Percentiles rank a stretch among this genome's conserved stretches.
Evolutionary conservation across 30 jellyfish, hydroid and myxozoan genomes (phyloP).

Genomic region (Cassiopea andromeda): DNA sequence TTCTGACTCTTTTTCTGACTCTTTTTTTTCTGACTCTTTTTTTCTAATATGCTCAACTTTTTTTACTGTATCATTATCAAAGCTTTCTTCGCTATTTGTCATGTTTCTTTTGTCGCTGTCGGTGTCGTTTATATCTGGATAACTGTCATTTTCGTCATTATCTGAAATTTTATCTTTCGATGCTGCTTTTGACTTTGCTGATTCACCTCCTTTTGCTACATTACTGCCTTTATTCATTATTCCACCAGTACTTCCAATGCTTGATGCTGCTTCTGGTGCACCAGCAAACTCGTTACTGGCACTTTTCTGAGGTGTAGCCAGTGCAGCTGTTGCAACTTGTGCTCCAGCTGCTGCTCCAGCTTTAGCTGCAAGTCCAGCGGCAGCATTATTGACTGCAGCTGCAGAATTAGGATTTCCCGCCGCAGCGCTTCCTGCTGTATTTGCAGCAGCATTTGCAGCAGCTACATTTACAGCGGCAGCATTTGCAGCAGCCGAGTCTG

Average conservation of each 20-base stretch:
- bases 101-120: constrained; percentile 43
- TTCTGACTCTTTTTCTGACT: constrained; percentile 21
- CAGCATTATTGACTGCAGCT: constrained; percentile 20
- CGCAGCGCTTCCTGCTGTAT: constrained; percentile 19
- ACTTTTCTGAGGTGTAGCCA: constrained; percentile 22
- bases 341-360: constrained; percentile 16
- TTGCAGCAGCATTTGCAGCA: constrained; percentile 16
- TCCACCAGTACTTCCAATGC: constrained; percentile 49
- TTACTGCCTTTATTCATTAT: constrained; percentile 42
- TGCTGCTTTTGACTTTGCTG: constrained; percentile 34
- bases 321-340: constrained; percentile 30
- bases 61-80: constrained; percentile 37
- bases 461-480: constrained; percentile 34
- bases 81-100: constrained; percentile 53
- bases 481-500: constrained; percentile 47
- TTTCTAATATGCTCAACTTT: not conserved
- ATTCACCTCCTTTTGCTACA: constrained; percentile 17
- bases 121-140: constrained; percentile 36
- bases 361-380: constrained; percentile 23
- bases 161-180: constrained; percentile 14
- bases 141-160: constrained; percentile 14
- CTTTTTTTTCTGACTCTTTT: not conserved
- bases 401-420: constrained; percentile 36
- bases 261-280: not conserved
- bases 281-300: constrained; percentile 19